Percentiles rank a stretch among this genome's conserved stretches.
phyloP scores from a whole-genome alignment of 1,140 invertebrate species.

The Nasonia giraulti region DNA sequence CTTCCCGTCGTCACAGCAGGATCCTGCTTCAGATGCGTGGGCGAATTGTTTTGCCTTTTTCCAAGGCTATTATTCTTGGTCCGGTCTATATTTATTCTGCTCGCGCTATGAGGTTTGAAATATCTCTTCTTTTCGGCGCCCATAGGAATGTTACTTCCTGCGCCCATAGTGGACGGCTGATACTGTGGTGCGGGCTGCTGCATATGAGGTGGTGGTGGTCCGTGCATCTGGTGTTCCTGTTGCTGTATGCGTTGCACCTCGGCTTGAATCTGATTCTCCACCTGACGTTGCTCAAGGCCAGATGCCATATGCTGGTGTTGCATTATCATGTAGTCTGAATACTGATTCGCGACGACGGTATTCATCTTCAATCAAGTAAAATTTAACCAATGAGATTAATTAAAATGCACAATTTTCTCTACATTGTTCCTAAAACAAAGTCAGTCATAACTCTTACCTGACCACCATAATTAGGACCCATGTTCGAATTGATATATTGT shows the following conservation, averaged over 20 bases:
- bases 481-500: conserved; percentile 62
- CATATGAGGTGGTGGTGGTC: conserved; percentile 56
- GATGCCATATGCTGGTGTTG: conserved; percentile 41
- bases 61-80: conserved; percentile 57
- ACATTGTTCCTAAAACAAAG: conserved; percentile 27
- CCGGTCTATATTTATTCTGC: conserved; percentile 10
- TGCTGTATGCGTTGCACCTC: conserved; percentile 54
- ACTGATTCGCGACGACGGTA: conserved; percentile 51
- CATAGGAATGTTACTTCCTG: background rate
- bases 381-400: background rate
- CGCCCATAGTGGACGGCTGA: conserved; percentile 6
- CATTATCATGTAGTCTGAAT: conserved; percentile 45
- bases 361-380: conserved; percentile 43
- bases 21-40: conserved; percentile 55
- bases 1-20: too few relatives aligned
- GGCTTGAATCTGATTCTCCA: conserved; percentile 58
- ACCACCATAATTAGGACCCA: conserved; percentile 53
- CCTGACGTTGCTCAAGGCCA: conserved; percentile 47
- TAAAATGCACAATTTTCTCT: conserved; percentile 16
- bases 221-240: conserved; percentile 50
- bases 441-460: conserved; percentile 36
- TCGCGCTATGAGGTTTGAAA: conserved; percentile 44
- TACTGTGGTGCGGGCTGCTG: conserved; percentile 57
- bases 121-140: background rate
- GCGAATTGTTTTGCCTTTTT: conserved; percentile 61